These are phyloP conservation scores for Monarcha castaneiventris DNA, from an alignment of 2,113 vertebrate genomes.

Conservation along the genomic window DNA sequence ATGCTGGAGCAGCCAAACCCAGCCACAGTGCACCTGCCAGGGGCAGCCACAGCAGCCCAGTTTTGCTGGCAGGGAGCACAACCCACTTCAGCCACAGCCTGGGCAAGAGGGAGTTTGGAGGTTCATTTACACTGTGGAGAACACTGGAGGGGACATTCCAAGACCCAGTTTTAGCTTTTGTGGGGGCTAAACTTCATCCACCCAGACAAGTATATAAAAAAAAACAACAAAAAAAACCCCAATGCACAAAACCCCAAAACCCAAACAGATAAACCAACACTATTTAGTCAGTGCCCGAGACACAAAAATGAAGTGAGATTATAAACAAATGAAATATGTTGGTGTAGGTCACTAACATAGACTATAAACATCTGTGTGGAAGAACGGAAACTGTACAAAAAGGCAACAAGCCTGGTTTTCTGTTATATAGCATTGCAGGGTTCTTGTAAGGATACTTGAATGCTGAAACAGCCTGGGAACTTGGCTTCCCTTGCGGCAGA, in stretches of 20 bases:
- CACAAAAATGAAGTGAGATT: not conserved
- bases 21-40: not conserved
- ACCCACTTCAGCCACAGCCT: not conserved
- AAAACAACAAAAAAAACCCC: not conserved
- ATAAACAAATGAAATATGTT: not conserved
- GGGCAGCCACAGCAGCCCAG: not conserved
- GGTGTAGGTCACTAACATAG: not conserved
- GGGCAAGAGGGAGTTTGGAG: not conserved
- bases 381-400: not conserved
- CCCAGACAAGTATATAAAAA: not conserved
- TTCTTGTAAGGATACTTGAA: slow-evolving; percentile 25
- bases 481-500: slow-evolving; percentile 7
- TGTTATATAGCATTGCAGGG: slow-evolving; percentile 23
- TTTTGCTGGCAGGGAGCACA: not conserved
- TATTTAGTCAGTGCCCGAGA: not conserved
- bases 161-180: not conserved
- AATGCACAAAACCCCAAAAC: not conserved
- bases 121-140: not conserved
- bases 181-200: not conserved
- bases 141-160: not conserved
- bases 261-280: not conserved
- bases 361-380: not conserved
- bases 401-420: not conserved
- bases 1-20: not conserved
- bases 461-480: slow-evolving; percentile 27